Evolutionary conservation across 2,113 vertebrate species (phyloP).

Genomic region (Chaetodon trifascialis): DNA sequence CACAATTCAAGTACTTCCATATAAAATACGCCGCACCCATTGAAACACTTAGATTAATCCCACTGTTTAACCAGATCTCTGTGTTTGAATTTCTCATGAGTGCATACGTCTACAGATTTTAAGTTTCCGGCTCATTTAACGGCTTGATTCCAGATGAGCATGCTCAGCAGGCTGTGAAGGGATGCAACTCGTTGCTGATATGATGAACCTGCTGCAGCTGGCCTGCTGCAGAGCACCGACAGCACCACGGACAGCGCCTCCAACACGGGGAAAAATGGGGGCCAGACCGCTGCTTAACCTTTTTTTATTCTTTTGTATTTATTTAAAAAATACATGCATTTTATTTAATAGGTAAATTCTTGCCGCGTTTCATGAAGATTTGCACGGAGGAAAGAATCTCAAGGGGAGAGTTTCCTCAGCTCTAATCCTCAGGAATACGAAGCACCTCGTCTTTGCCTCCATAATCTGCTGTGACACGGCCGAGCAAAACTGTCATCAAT

Average conservation of each 20-base stretch:
- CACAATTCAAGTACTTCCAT: background rate
- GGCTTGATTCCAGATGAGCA: slow-evolving; percentile 51
- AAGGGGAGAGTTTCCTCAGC: slow-evolving; percentile 7
- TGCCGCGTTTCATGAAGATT: background rate
- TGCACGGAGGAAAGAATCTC: background rate
- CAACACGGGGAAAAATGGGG: background rate
- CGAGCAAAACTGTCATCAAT: slow-evolving; percentile 60
- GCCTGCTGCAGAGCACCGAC: slow-evolving; percentile 29
- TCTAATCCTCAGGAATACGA: slow-evolving; percentile 58
- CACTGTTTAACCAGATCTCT: background rate
- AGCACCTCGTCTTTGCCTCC: slow-evolving; percentile 42
- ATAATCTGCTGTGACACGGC: slow-evolving; percentile 71
- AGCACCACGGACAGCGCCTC: slow-evolving; percentile 63
- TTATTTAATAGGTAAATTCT: background rate
- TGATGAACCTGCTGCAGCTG: slow-evolving; percentile 57
- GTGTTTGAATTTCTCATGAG: background rate
- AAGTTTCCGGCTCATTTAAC: slow-evolving; percentile 42
- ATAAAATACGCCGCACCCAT: background rate
- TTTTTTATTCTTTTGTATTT: too few species aligned
- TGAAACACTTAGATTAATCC: background rate
- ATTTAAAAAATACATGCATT: too few species aligned
- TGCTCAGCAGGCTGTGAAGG: slow-evolving; percentile 35
- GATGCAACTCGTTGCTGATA: slow-evolving; percentile 71
- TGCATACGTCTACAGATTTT: background rate
- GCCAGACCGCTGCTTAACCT: too few species aligned